These are phyloP conservation scores for Polyergus mexicanus DNA, from an alignment of 1,140 invertebrate species.

Conservation along the genomic window DNA sequence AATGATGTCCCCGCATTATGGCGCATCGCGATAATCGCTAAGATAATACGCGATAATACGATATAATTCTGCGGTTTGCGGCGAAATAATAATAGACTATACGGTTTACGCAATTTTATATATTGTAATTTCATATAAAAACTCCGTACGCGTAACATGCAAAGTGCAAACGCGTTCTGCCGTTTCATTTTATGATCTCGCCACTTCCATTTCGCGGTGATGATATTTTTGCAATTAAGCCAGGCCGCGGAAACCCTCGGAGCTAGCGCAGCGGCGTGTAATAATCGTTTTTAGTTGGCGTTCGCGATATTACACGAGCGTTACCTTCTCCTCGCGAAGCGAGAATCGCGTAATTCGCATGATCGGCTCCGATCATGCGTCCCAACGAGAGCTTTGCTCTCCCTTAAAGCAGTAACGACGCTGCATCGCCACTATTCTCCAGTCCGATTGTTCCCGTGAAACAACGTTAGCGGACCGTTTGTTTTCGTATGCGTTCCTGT, in stretches of 20 bases:
- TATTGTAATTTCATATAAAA: neutral
- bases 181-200: neutral
- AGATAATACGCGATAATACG: slow-evolving; percentile 6
- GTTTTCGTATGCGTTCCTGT: slow-evolving; percentile 55
- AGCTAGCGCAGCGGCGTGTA: neutral
- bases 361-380: slow-evolving; percentile 29
- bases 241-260: neutral
- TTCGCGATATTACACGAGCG: neutral
- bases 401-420: slow-evolving; percentile 21
- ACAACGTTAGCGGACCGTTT: slow-evolving; percentile 54
- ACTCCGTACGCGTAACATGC: neutral
- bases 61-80: neutral
- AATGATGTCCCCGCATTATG: neutral
- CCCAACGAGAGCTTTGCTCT: neutral
- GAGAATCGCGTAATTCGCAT: slow-evolving; percentile 44
- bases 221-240: slow-evolving; percentile 47
- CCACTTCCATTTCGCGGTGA: neutral
- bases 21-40: neutral
- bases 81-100: neutral
- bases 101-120: neutral
- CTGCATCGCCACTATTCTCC: slow-evolving; percentile 39
- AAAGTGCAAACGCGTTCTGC: too few species aligned
- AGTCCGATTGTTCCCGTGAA: slow-evolving; percentile 34
- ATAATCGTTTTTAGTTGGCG: slow-evolving; percentile 24
- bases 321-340: slow-evolving; percentile 7